Evolutionary conservation across 1,140 invertebrate genomes (phyloP).

Genomic region (Sarcophaga bullata): DNA sequence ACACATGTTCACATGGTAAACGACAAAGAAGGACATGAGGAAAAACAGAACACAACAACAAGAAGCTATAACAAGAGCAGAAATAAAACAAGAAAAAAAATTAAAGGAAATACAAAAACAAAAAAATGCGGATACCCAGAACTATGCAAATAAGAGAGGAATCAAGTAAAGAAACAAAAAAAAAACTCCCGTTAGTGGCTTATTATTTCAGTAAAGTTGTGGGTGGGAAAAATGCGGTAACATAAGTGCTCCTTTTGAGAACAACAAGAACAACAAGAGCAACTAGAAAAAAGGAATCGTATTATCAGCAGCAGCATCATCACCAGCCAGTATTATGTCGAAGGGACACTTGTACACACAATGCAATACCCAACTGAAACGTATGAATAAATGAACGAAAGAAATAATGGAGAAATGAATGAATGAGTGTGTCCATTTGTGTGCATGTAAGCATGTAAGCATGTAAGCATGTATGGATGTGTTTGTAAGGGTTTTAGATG

Average conservation of each 20-base stretch:
- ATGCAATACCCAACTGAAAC: neutral
- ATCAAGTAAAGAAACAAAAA: neutral
- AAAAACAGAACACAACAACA: neutral
- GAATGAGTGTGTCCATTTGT: neutral
- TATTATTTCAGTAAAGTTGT: slow-evolving; percentile 30
- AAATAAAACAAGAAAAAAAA: neutral
- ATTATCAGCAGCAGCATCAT: slow-evolving; percentile 12
- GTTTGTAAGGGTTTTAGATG: neutral
- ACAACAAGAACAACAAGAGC: slow-evolving; percentile 3
- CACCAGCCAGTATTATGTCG: neutral
- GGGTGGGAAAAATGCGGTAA: slow-evolving; percentile 34
- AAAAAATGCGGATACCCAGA: neutral
- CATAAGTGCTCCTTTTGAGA: slow-evolving; percentile 9
- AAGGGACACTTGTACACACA: slow-evolving; percentile 23
- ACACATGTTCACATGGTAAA: neutral
- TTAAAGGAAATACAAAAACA: neutral
- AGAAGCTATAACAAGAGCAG: neutral
- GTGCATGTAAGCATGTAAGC: slow-evolving; percentile 14
- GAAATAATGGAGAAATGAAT: slow-evolving; percentile 4
- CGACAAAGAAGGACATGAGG: neutral
- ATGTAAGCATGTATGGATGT: neutral
- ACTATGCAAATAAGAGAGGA: neutral
- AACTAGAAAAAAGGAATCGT: no score
- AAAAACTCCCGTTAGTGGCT: slow-evolving; percentile 35
- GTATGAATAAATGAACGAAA: neutral